Percentiles rank a stretch among this genome's conserved stretches.
These are phyloP conservation scores for Monodelphis domestica DNA, from an alignment of 2,797 vertebrate species.

Conservation along the genomic window DNA sequence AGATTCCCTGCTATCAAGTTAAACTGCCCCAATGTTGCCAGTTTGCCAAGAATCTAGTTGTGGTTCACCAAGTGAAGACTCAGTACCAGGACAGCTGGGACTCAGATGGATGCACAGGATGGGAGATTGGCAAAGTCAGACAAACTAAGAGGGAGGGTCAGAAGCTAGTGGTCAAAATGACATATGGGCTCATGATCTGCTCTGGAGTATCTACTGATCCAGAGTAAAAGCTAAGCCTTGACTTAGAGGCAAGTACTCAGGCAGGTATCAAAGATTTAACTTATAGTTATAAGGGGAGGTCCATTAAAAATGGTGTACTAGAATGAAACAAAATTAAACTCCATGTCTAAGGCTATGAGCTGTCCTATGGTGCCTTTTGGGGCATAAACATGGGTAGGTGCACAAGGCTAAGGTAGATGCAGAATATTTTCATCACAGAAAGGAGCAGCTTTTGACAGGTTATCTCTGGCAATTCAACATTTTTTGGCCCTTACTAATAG, in stretches of 20 bases:
- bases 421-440: not conserved
- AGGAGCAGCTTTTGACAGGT: not conserved
- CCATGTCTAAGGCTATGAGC: not conserved
- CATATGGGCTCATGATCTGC: not conserved
- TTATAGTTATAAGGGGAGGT: not conserved
- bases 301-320: not conserved
- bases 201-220: not conserved
- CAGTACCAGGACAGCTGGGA: not conserved
- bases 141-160: not conserved
- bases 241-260: not conserved
- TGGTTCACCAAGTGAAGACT: not conserved
- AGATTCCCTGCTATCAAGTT: not conserved
- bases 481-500: not conserved
- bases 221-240: not conserved
- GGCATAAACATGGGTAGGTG: not conserved
- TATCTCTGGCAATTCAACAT: not conserved
- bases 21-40: not conserved
- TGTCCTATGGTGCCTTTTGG: too few species aligned
- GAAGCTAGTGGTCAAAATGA: not conserved
- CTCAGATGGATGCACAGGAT: not conserved
- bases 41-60: not conserved
- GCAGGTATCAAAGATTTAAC: not conserved
- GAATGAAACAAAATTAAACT: not conserved
- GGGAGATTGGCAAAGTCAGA: not conserved
- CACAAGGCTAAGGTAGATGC: not conserved